Base-by-base conservation (phyloP, 2,113 vertebrate genomes). In the Stigmatopora argus region DNA sequence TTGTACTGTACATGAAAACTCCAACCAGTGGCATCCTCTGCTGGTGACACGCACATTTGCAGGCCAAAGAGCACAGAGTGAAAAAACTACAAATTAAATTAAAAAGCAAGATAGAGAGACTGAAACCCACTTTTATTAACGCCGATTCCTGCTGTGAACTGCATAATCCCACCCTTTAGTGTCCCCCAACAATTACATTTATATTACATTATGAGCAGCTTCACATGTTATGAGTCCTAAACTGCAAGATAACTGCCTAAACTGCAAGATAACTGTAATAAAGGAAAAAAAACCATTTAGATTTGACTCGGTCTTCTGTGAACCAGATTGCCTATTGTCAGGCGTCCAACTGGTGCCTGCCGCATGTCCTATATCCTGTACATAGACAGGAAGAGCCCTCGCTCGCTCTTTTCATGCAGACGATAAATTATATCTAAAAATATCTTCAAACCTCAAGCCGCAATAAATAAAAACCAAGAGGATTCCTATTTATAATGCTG, bases 91-190 rank as follows among this genome's bases (percentile, higher is more conserved):
- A 38, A 49, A 49, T 13, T 2, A 49, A 0, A 49, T 15, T 19
- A 6, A 51, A 51, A 46, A 46, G 12, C 2, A 15, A 46, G 13
- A 46, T 12, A 31, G 13, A 14, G 1, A 10, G 0, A 49, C 64
- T 59, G n/a, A 57, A 58, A 31, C 65, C 64, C 23, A 0, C 57
- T 67, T 62, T 72, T 74, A 74, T 70, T 79, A 79, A 82, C 73
- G 63, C 71, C 64, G 74, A 69, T 65, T 71, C 77, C 81, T 69
- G 72, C 74, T 64, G 68, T 52, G 75, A 79, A 75, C 68, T 35
- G 64, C 68, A 62, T 75, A 81, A 87, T 85, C 76, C 85, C 73
- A 31, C 68, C 64, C 69, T 70, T 64, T 72, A 72, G 78, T 84
- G 81, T 58, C 57, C 79, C 72, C 66, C 49, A 53, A 61, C 64